Conservation (phyloP, 2,797 vertebrate species). For the Diplodus sargus region DNA sequence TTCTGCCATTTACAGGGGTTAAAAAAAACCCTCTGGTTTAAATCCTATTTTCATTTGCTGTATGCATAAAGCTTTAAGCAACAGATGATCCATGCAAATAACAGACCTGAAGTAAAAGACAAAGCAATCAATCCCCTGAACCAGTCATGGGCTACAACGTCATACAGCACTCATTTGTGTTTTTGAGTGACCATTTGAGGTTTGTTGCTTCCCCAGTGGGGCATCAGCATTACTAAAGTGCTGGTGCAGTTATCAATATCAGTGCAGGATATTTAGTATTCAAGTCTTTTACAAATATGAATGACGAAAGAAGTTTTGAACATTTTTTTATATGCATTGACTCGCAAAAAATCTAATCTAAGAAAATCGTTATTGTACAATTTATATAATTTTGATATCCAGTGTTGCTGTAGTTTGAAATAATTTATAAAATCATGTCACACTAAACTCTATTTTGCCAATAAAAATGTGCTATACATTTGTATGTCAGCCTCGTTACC, state of each 20-base stretch:
- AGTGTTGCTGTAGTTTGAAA: not conserved
- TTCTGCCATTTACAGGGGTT: not conserved
- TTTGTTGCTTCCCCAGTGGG: not conserved
- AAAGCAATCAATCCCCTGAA: not conserved
- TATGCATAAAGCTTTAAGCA: too few species aligned
- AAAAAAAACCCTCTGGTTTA: not conserved
- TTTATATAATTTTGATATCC: not conserved
- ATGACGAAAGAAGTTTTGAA: not conserved
- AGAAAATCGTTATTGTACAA: not conserved
- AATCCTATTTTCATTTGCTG: too few species aligned
- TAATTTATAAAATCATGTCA: constrained; percentile 19
- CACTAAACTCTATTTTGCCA: constrained; percentile 14
- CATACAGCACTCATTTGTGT: not conserved
- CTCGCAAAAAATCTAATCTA: not conserved
- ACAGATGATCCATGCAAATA: too few species aligned
- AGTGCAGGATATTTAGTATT: not conserved
- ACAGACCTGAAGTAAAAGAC: too few species aligned
- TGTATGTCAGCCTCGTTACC: constrained; percentile 21
- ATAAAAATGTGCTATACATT: constrained; percentile 38
- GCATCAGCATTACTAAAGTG: not conserved
- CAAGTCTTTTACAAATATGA: not conserved
- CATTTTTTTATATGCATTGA: too few species aligned
- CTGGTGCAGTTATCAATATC: too few species aligned
- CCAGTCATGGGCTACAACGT: not conserved
- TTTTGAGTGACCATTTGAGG: not conserved